Evolutionary conservation across 1,140 invertebrate genomes (phyloP).

Genomic region (Drosophila sturtevanti): DNA sequence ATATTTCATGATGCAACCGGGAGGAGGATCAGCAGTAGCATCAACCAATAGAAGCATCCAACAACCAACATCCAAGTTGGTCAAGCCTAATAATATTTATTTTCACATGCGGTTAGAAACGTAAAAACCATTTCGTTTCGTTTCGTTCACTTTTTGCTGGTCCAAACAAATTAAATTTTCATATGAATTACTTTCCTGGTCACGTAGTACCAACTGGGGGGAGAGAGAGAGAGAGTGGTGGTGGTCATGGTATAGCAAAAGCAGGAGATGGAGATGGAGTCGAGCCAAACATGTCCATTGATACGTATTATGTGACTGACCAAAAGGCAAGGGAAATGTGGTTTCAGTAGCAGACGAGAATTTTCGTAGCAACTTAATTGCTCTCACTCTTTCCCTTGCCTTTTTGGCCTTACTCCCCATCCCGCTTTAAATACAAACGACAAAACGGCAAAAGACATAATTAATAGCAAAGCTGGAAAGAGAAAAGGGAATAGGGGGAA

Average conservation of each 20-base stretch:
- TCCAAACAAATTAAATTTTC: slow-evolving; percentile 75
- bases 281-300: slow-evolving; percentile 54
- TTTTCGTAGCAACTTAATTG: slow-evolving; percentile 63
- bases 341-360: slow-evolving; percentile 3
- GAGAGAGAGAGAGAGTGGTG: not conserved
- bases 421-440: slow-evolving; percentile 71
- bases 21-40: not conserved
- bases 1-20: slow-evolving; percentile 26
- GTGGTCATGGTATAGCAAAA: slow-evolving; percentile 3
- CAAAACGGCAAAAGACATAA: slow-evolving; percentile 81
- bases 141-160: slow-evolving; percentile 33
- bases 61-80: not conserved
- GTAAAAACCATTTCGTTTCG: slow-evolving; percentile 60
- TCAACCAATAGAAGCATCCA: not conserved
- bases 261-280: not conserved
- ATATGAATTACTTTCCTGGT: slow-evolving; percentile 78
- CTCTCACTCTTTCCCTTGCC: not conserved
- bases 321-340: slow-evolving; percentile 15
- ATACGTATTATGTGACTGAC: slow-evolving; percentile 77
- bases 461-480: slow-evolving; percentile 55
- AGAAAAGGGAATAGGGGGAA: not conserved
- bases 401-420: slow-evolving; percentile 5
- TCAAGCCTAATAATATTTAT: slow-evolving; percentile 69
- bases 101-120: slow-evolving; percentile 67
- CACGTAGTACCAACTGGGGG: slow-evolving; percentile 46